Percentiles rank a stretch among this genome's conserved stretches.
Conservation (phyloP, 2,797 vertebrate genomes). For the Amazona finschi region DNA sequence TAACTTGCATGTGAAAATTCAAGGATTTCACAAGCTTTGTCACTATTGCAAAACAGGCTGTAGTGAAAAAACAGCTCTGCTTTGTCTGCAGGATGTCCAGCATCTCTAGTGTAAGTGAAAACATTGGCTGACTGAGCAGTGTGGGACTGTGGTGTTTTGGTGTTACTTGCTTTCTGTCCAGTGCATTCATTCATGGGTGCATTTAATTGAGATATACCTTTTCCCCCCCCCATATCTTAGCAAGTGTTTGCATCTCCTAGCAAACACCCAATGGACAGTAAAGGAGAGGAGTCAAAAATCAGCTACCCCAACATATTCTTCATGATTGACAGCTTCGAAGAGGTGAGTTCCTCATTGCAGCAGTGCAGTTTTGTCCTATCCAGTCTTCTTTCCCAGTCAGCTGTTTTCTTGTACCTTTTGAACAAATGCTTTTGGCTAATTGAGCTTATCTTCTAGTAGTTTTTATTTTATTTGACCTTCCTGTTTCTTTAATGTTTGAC, state of each 20-base stretch:
- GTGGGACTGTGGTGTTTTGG: not conserved
- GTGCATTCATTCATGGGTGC: not conserved
- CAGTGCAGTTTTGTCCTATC: not conserved
- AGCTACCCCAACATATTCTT: slow-evolving; percentile 99
- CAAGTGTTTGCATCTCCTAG: slow-evolving; percentile 97
- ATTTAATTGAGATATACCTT: not conserved
- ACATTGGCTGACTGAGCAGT: not conserved
- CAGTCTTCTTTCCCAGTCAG: not conserved
- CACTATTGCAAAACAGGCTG: not conserved
- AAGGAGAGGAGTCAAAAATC: slow-evolving; percentile 98
- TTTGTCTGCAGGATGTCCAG: not conserved
- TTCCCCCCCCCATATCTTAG: slow-evolving; percentile 60
- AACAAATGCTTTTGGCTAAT: not conserved
- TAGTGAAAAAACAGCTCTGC: not conserved
- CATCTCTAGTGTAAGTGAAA: not conserved
- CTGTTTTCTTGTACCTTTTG: not conserved
- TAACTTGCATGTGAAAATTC: not conserved
- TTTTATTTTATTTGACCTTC: not conserved
- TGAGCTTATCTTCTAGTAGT: not conserved
- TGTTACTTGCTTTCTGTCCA: not conserved
- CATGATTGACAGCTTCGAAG: slow-evolving; percentile 99
- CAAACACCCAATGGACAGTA: slow-evolving; percentile 98
- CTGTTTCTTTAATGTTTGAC: not conserved
- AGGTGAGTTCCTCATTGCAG: slow-evolving; percentile 76
- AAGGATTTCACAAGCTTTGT: not conserved